Percentiles rank a stretch among this genome's conserved stretches.
Evolutionary conservation across 2,888 invertebrate species (phyloP).

Genomic region (Serrognathus titanus): DNA sequence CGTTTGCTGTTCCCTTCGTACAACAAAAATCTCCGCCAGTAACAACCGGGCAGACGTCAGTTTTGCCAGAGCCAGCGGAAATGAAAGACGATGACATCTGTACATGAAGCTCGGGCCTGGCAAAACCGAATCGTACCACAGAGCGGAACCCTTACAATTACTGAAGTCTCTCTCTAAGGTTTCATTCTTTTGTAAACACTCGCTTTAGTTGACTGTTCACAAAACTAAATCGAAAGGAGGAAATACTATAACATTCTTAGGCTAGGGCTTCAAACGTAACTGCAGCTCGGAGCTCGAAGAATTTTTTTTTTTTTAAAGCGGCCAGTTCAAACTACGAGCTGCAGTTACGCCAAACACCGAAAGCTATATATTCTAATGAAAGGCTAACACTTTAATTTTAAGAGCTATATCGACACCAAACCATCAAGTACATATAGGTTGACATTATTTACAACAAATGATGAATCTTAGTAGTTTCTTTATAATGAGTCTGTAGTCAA

Average conservation of each 20-base stretch:
- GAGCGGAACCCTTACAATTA: slow-evolving; percentile 16
- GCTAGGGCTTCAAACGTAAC: slow-evolving; percentile 27
- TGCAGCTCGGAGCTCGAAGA: slow-evolving; percentile 9
- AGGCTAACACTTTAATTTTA: slow-evolving; percentile 30
- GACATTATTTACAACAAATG: slow-evolving; percentile 18
- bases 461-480: too few species aligned
- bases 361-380: slow-evolving; percentile 28
- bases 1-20: slow-evolving; percentile 61
- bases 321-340: not conserved
- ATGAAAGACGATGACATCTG: not conserved
- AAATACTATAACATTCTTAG: slow-evolving; percentile 32
- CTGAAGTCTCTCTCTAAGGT: slow-evolving; percentile 13
- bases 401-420: slow-evolving; percentile 27
- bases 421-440: slow-evolving; percentile 26
- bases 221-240: slow-evolving; percentile 29
- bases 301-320: too few species aligned
- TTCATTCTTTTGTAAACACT: slow-evolving; percentile 8
- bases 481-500: too few species aligned
- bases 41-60: slow-evolving; percentile 6
- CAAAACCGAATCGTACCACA: slow-evolving; percentile 15
- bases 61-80: not conserved
- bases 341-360: slow-evolving; percentile 21
- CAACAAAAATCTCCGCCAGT: slow-evolving; percentile 34
- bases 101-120: slow-evolving; percentile 28
- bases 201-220: not conserved